A percentile compares a stretch with the other conserved stretches of the same genome.
Evolutionary conservation across 1,140 invertebrate genomes (phyloP).

Genomic region (Leptonema lineaticorne): DNA sequence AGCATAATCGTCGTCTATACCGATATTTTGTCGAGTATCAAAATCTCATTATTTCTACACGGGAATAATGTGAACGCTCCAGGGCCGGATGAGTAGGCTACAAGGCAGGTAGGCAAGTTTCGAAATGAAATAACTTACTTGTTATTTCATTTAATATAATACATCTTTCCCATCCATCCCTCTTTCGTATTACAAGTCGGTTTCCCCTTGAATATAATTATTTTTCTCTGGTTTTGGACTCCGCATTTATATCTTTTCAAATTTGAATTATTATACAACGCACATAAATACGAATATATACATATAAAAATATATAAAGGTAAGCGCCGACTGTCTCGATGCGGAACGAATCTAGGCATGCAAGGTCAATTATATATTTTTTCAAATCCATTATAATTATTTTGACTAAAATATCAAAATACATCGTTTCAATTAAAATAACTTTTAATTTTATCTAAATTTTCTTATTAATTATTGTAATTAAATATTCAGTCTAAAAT

Average conservation of each 20-base stretch:
- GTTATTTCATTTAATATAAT: constrained; percentile 32
- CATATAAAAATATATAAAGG: too few species aligned
- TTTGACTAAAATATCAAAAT: neutral
- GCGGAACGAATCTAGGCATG: too few species aligned
- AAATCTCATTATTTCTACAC: constrained; percentile 28
- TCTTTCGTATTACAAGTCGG: neutral
- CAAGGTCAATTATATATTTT: too few species aligned
- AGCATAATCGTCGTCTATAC: neutral
- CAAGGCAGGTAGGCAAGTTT: constrained; percentile 33
- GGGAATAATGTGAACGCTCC: constrained; percentile 24
- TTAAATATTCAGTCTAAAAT: too few species aligned
- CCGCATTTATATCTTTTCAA: neutral
- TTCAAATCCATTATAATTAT: neutral
- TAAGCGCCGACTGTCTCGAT: too few species aligned
- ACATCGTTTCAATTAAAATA: too few species aligned
- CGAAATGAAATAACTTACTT: constrained; percentile 32
- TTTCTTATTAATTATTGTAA: too few species aligned
- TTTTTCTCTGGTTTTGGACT: constrained; percentile 24
- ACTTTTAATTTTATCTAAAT: too few species aligned
- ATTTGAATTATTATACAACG: neutral
- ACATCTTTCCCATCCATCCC: constrained; percentile 8
- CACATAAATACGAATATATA: neutral
- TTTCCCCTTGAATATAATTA: constrained; percentile 24
- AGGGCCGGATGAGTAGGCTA: constrained; percentile 28
- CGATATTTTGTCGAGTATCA: constrained; percentile 14